These are phyloP conservation scores for Characodon lateralis DNA, from an alignment of 2,797 vertebrate genomes.

Conservation along the genomic window DNA sequence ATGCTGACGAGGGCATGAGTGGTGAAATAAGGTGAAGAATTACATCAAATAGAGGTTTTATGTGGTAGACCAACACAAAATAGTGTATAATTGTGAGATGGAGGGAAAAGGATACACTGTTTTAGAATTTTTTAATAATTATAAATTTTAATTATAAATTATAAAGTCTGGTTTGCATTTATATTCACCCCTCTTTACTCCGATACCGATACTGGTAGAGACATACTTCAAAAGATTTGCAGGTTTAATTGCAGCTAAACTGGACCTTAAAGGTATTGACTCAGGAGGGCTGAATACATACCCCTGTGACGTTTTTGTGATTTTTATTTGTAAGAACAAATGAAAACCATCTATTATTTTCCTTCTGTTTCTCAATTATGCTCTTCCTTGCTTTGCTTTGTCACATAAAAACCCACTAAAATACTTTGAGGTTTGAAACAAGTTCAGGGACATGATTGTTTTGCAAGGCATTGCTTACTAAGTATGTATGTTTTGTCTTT, in stretches of 20 bases:
- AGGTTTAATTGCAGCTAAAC: background rate
- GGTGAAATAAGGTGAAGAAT: slow-evolving; percentile 76
- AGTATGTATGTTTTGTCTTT: background rate
- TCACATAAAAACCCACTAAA: background rate
- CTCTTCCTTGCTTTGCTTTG: background rate
- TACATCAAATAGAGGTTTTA: background rate
- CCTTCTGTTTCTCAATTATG: background rate
- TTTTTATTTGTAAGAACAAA: background rate
- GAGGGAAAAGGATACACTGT: background rate
- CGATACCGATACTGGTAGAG: background rate
- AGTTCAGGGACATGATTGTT: background rate
- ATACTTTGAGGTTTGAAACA: background rate
- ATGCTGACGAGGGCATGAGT: slow-evolving; percentile 74
- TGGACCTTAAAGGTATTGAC: background rate
- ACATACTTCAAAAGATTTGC: too few species aligned
- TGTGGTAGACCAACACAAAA: background rate
- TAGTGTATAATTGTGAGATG: background rate
- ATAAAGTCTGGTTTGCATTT: background rate
- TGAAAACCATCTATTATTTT: background rate
- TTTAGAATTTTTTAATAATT: background rate
- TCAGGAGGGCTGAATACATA: background rate
- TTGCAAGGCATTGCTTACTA: background rate
- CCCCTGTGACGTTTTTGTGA: too few species aligned
- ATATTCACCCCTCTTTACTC: background rate
- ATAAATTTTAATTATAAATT: background rate